A percentile compares a stretch with the other conserved stretches of the same genome.
Conservation (phyloP, 1,140 invertebrate species). For the Listronotus bonariensis region DNA sequence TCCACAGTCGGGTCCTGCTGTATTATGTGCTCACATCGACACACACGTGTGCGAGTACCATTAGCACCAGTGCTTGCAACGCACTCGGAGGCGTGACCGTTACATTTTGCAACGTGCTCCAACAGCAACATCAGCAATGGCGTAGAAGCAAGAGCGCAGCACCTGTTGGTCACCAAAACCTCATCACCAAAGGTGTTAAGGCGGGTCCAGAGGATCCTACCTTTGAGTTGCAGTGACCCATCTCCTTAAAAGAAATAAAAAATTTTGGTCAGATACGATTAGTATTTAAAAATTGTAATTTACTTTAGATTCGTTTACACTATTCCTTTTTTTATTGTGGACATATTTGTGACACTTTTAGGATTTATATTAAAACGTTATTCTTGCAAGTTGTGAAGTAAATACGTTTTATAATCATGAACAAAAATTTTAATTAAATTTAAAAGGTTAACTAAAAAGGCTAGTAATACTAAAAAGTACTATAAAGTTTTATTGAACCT, state of each 20-base stretch:
- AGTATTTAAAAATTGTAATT: too few relatives aligned
- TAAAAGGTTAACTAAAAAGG: too few relatives aligned
- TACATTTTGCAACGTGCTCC: constrained; percentile 98
- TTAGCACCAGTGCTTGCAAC: constrained; percentile 64
- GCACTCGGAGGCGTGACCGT: constrained; percentile 94
- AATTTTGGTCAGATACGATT: too few relatives aligned
- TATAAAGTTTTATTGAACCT: too few relatives aligned
- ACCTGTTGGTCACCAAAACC: constrained; percentile 89
- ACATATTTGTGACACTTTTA: too few relatives aligned
- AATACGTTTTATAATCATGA: too few relatives aligned
- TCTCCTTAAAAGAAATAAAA: constrained; percentile 66
- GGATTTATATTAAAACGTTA: too few relatives aligned
- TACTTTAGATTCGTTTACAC: too few relatives aligned
- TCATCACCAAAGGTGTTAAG: constrained; percentile 99
- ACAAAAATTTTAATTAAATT: too few relatives aligned
- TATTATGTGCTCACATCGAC: constrained; percentile 96
- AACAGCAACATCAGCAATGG: constrained; percentile 94
- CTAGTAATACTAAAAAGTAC: too few relatives aligned
- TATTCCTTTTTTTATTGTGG: too few relatives aligned
- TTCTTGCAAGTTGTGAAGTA: too few relatives aligned
- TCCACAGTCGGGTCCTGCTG: constrained; percentile 89
- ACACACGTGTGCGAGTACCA: constrained; percentile 61
- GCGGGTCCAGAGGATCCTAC: constrained; percentile 83
- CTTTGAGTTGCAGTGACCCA: constrained; percentile 98
- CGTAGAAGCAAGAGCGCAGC: constrained; percentile 95